Evolutionary conservation across 2,797 vertebrate species (phyloP).

Genomic region (Graptemys geographica): DNA sequence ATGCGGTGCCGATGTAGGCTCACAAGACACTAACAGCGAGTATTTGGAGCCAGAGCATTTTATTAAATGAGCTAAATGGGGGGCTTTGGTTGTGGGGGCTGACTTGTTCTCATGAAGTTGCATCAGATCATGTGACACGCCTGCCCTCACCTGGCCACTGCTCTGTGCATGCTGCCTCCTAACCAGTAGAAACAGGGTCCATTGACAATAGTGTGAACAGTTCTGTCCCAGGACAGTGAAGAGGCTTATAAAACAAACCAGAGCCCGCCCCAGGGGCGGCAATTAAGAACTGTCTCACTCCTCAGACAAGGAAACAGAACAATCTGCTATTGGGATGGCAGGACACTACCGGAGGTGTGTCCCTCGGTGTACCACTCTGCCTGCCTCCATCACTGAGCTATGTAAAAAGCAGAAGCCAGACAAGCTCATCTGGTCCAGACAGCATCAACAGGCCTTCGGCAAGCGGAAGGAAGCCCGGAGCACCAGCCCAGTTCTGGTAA

Average conservation of each 20-base stretch:
- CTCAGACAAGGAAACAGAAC: background rate
- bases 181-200: too few species aligned
- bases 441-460: background rate
- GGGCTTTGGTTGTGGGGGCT: background rate
- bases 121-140: background rate
- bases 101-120: background rate
- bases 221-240: background rate
- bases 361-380: too few species aligned
- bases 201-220: too few species aligned
- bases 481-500: background rate
- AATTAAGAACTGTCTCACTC: background rate
- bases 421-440: too few species aligned
- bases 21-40: background rate
- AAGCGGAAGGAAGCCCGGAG: background rate
- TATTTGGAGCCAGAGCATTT: background rate
- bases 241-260: background rate
- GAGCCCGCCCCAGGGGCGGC: rapidly evolving
- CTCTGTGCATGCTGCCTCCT: too few species aligned
- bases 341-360: background rate
- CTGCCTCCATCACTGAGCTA: background rate
- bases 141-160: too few species aligned
- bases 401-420: background rate
- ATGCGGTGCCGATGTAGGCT: background rate
- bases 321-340: background rate
- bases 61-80: background rate